Conservation (phyloP, 64 coral and sea anemone genomes). For the Orbicella faveolata region DNA sequence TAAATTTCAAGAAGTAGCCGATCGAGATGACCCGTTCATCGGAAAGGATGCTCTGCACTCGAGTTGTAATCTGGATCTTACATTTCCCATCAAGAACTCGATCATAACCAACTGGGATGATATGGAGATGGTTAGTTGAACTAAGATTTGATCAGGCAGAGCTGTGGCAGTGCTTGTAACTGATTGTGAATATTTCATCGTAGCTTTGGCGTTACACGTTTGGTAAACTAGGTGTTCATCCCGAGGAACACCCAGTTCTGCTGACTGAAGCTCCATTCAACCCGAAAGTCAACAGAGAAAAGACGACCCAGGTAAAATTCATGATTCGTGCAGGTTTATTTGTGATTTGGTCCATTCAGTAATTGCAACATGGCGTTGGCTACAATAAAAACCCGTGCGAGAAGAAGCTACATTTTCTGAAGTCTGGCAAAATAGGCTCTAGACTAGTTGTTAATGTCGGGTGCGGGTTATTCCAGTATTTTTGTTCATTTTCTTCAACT, state of each 20-base stretch:
- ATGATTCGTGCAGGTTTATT: background rate
- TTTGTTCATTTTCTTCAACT: no score
- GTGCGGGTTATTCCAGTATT: no score
- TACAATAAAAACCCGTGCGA: no score
- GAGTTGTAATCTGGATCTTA: background rate
- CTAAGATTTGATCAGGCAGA: background rate
- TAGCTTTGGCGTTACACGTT: conserved; percentile 24
- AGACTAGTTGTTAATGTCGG: no score
- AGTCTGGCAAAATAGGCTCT: no score
- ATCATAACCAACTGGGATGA: conserved; percentile 12
- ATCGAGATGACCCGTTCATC: background rate
- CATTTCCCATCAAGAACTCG: conserved; percentile 6
- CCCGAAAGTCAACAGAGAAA: conserved; percentile 20
- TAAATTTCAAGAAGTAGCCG: background rate
- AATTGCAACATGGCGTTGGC: no score
- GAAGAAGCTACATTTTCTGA: no score
- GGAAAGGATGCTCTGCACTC: background rate
- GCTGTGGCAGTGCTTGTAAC: background rate
- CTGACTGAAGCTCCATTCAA: conserved; percentile 31
- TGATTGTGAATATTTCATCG: background rate
- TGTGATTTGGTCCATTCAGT: no score
- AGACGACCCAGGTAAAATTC: conserved; percentile 8
- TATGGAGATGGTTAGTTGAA: conserved; percentile 11
- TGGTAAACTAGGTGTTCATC: background rate
- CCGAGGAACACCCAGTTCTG: conserved; percentile 1